Percentiles rank a stretch among this genome's conserved stretches.
Conservation (phyloP, 2,113 vertebrate genomes). For the Cryptotis parvus region DNA sequence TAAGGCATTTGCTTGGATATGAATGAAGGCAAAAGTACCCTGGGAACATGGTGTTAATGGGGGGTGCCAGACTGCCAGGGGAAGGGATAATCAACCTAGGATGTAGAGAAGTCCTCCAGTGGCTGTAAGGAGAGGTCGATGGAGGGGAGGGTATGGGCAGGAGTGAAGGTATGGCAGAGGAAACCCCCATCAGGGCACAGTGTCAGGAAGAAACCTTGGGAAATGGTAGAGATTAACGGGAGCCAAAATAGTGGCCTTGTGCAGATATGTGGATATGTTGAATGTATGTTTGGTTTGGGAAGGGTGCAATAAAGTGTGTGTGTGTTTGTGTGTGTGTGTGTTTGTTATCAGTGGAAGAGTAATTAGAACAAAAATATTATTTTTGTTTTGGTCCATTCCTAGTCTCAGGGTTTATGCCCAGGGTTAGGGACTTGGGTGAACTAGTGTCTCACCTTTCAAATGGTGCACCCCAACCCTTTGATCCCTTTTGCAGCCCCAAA, state of each 20-base stretch:
- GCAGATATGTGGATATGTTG: too few relatives aligned
- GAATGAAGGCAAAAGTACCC: neutral
- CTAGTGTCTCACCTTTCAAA: too few relatives aligned
- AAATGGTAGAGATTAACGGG: neutral
- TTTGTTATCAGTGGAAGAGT: neutral
- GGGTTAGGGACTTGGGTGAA: too few relatives aligned
- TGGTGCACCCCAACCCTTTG: neutral
- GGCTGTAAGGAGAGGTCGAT: neutral
- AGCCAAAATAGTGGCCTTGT: neutral
- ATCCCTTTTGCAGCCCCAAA: neutral
- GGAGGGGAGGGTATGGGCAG: neutral
- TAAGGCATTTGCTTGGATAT: neutral
- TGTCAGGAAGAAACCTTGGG: neutral
- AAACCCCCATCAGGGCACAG: neutral
- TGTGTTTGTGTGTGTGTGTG: neutral
- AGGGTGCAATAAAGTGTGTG: too few relatives aligned
- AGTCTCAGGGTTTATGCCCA: too few relatives aligned
- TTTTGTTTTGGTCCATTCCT: too few relatives aligned
- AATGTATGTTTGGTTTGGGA: too few relatives aligned
- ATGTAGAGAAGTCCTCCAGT: neutral
- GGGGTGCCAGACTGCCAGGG: neutral
- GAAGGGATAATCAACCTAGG: neutral
- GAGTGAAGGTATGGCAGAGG: neutral
- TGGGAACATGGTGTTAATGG: fast-evolving
- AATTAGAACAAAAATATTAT: too few relatives aligned